Evolutionary conservation across 2,113 vertebrate species (phyloP).

Genomic region (Bos taurus): ARS-UCD2.0 NC_037333.1:58951501-58952000

Average conservation of each 20-base stretch:
- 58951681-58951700: not conserved
- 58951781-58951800: not conserved
- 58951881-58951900: not conserved
- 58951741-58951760: not conserved
- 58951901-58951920: not conserved
- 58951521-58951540: not conserved
- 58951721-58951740: not conserved
- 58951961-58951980: not conserved
- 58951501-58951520: not conserved
- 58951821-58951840: not conserved
- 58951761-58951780: not conserved
- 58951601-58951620: not conserved
- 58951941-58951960: not conserved
- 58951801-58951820: not conserved
- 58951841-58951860: not conserved
- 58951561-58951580: not conserved
- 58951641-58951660: not conserved
- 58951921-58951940: not conserved
- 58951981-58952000: not conserved
- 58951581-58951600: not conserved
- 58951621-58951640: not conserved
- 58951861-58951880: not conserved
- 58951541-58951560: not conserved
- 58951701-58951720: not conserved
- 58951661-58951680: not conserved